A percentile compares a stretch with the other conserved stretches of the same genome.
phyloP scores from a whole-genome alignment of 1,140 invertebrate genomes.

The Neodiprion fabricii region DNA sequence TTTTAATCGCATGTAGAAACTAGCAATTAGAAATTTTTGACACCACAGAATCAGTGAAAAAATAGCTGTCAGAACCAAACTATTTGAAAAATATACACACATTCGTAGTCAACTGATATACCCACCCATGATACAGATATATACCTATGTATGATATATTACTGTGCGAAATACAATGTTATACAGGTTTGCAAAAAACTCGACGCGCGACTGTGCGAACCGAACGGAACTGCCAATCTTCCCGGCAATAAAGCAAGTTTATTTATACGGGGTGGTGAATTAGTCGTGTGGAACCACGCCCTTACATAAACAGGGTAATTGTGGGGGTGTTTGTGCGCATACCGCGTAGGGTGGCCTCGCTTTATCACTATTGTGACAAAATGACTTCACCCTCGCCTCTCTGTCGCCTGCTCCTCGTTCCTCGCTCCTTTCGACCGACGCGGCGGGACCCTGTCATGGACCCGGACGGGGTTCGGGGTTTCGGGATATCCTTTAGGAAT shows the following conservation, averaged over 20 bases:
- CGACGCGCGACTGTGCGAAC: too few species aligned
- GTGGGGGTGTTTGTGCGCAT: constrained; percentile 46
- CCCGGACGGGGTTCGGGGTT: neutral
- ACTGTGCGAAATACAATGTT: too few species aligned
- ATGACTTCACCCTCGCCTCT: constrained; percentile 34
- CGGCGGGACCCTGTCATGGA: constrained; percentile 2
- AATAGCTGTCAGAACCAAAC: too few species aligned
- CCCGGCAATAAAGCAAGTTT: constrained; percentile 43
- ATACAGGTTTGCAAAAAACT: too few species aligned
- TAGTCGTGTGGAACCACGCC: constrained; percentile 48
- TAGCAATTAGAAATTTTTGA: too few species aligned
- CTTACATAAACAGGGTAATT: constrained; percentile 58
- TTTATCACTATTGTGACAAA: constrained; percentile 52
- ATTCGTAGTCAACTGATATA: too few species aligned
- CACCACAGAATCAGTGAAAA: too few species aligned
- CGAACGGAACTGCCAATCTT: constrained; percentile 37
- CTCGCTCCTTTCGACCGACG: constrained; percentile 14
- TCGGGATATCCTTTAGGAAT: neutral
- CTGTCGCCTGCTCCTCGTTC: too few species aligned
- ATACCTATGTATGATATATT: too few species aligned
- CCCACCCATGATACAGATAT: too few species aligned
- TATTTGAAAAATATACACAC: too few species aligned
- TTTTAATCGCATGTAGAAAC: too few species aligned
- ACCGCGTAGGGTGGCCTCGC: constrained; percentile 31
- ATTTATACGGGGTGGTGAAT: constrained; percentile 40